Evolutionary conservation across 2,888 invertebrate species (phyloP), one percentile per base, ranked within the genome.

Genomic region (Leptopilina syphax): DNA sequence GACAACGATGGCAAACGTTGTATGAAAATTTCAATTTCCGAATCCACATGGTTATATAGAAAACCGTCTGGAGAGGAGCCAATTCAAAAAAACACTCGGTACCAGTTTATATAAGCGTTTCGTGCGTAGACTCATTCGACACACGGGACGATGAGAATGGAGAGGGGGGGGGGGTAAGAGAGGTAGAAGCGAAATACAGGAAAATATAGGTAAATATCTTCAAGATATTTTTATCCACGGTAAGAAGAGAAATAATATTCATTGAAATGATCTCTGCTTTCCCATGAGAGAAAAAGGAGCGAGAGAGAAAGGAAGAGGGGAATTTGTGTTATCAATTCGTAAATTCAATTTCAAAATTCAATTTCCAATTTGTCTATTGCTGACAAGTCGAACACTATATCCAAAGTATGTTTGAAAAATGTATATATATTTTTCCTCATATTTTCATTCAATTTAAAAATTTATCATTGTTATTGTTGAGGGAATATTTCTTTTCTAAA

Each of bases 1-100:
- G 50, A 73, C 77, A 65, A 66, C 66, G 44, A 24, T 65, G 78
- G 57, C 57, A 81, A 77, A 66, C 57, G 54, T 76, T 76, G 77
- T 79, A 79, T 81, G 81, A 70, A 78, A 79, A 83, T 83, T 80
- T 78, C 79, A 79, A 81, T 81, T 80, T 81, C 76, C 50, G 79
- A 81, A 81, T 80, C 81, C 79, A 54, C 80, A 81, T 73, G 77
- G 77, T 34, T 34, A 34, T 79, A 79, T 9, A 9, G 50, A 9
- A 63, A 76, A 73, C 0, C 60, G 65, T 34, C 79, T 82, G 82
- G 82, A 78, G 76, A 18, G 63, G 63, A 68, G 80, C 81, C 80
- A 82, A 79, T 76, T 76, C 79, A 68, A 79, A 77, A 34, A 82
- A 80, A 77, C 68, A 79, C 77, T 63, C 34, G 65, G 79, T 77